Evolutionary conservation across 2,113 vertebrate genomes (phyloP).

Genomic region (Panthera tigris): DNA sequence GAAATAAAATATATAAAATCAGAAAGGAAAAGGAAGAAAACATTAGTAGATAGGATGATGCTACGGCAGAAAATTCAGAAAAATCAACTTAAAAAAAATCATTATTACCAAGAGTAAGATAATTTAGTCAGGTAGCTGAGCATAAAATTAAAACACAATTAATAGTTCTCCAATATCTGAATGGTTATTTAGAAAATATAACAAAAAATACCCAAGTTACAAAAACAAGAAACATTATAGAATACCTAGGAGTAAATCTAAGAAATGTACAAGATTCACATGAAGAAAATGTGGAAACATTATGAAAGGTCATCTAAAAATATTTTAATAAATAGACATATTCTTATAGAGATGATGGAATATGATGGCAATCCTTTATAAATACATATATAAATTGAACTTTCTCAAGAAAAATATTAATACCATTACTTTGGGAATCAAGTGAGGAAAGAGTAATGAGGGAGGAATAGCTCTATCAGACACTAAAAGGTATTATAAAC

Average conservation of each 20-base stretch:
- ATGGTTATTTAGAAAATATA: not conserved
- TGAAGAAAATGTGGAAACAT: conserved; percentile 1
- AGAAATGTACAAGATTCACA: not conserved
- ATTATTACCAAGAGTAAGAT: not conserved
- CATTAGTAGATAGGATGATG: not conserved
- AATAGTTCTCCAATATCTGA: not conserved
- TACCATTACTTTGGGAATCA: conserved; percentile 37
- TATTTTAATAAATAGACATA: not conserved
- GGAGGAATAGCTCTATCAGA: not conserved
- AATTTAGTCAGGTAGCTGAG: not conserved
- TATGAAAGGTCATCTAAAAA: not conserved
- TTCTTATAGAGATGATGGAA: conserved; percentile 4
- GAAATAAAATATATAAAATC: not conserved
- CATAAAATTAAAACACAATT: conserved; percentile 29
- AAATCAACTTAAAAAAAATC: conserved; percentile 40
- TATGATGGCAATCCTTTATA: not conserved
- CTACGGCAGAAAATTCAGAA: not conserved
- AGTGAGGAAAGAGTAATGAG: not conserved
- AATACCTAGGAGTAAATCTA: not conserved
- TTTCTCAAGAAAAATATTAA: conserved; percentile 10
- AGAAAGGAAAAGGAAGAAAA: conserved; percentile 19
- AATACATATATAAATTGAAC: not conserved
- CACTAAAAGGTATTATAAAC: not conserved
- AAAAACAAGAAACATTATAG: not conserved
- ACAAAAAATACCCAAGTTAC: not conserved